A percentile compares a stretch with the other conserved stretches of the same genome.
These are phyloP conservation scores for Sabellastarte sp. DNA, from an alignment of 2,888 invertebrate species.

Conservation along the genomic window DNA sequence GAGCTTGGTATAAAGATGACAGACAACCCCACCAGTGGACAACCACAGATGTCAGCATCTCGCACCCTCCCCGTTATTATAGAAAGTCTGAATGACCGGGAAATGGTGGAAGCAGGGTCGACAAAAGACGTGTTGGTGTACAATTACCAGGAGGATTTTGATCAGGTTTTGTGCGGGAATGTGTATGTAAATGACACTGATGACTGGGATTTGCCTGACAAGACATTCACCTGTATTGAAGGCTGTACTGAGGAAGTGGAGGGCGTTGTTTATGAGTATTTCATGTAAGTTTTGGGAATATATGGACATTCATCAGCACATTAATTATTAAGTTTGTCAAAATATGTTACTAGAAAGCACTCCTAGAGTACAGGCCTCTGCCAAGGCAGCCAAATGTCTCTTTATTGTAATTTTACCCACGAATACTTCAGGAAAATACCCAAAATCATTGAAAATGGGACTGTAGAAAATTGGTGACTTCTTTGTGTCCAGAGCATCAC, in stretches of 20 bases:
- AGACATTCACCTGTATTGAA: slow-evolving; percentile 70
- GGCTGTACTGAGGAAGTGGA: too few species aligned
- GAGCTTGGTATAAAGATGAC: slow-evolving; percentile 13
- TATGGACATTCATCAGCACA: too few species aligned
- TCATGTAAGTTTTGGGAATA: slow-evolving; percentile 14
- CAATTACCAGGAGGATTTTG: slow-evolving; percentile 77
- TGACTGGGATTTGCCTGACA: slow-evolving; percentile 98
- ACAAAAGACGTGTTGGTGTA: slow-evolving; percentile 78
- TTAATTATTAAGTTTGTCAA: too few species aligned
- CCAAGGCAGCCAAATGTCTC: too few species aligned
- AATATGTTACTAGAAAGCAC: too few species aligned
- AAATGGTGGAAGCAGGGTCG: slow-evolving; percentile 84
- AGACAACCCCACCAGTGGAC: slow-evolving; percentile 8
- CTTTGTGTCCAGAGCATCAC: too few species aligned
- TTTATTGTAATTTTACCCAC: too few species aligned
- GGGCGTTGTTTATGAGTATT: background rate
- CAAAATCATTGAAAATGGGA: too few species aligned
- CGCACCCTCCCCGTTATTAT: slow-evolving; percentile 93
- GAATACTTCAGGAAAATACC: too few species aligned
- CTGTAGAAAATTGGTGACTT: too few species aligned
- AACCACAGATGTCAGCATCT: slow-evolving; percentile 72
- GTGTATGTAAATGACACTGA: slow-evolving; percentile 96
- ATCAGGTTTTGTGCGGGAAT: slow-evolving; percentile 67
- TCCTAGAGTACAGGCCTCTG: too few species aligned
- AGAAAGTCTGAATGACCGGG: slow-evolving; percentile 87